phyloP scores from a whole-genome alignment of 92 coral and sea anemone species.

The Paragorgia papillata region DNA sequence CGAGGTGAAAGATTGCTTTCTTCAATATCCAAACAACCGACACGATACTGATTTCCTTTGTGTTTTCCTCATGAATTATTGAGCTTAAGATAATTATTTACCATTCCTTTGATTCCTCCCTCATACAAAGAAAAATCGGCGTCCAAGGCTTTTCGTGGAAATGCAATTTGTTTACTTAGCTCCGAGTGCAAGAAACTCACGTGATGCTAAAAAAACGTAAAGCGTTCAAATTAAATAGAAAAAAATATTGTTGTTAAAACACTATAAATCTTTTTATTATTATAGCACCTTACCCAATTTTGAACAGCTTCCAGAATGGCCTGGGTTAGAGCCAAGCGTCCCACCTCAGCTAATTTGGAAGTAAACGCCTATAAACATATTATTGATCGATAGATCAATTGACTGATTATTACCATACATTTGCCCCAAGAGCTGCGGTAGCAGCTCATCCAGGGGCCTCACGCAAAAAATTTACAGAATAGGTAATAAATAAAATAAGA shows the following conservation, averaged over 20 bases:
- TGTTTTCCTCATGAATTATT: too few relatives aligned
- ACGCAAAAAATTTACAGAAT: too few relatives aligned
- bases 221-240: not conserved
- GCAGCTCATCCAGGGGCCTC: too few relatives aligned
- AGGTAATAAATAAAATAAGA: too few relatives aligned
- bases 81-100: too few relatives aligned
- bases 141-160: constrained; percentile 93
- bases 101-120: constrained; percentile 88
- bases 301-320: constrained; percentile 80
- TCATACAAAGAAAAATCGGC: constrained; percentile 89
- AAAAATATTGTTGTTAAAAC: not conserved
- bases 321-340: constrained; percentile 74
- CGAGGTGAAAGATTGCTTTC: too few relatives aligned
- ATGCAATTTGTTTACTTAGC: constrained; percentile 93
- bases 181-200: constrained; percentile 91
- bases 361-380: constrained; percentile 95
- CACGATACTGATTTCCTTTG: too few relatives aligned
- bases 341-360: constrained; percentile 84
- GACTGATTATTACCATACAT: too few relatives aligned
- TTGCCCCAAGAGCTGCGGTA: too few relatives aligned
- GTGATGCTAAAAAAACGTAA: constrained; percentile 66
- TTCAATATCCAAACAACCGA: too few relatives aligned
- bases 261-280: not conserved
- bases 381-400: too few relatives aligned
- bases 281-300: constrained; percentile 67